Conservation (phyloP, 2,113 vertebrate genomes). For the Oryzias melastigma region DNA sequence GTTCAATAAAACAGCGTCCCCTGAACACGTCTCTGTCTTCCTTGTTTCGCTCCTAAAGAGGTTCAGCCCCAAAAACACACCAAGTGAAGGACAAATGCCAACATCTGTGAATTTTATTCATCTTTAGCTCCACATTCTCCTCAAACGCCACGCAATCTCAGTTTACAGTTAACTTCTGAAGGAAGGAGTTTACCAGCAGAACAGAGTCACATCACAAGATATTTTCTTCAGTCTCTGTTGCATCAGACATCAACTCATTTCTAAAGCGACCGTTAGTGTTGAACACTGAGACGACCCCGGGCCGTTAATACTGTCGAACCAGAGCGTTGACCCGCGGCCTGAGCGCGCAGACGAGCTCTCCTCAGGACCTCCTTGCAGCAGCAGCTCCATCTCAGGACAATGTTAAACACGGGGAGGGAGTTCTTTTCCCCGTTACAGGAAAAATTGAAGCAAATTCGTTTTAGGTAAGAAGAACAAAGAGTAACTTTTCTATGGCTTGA, state of each 20-base stretch:
- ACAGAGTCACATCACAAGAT: slow-evolving; percentile 60
- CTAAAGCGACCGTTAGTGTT: slow-evolving; percentile 59
- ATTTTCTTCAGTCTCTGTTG: slow-evolving; percentile 58
- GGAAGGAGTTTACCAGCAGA: slow-evolving; percentile 66
- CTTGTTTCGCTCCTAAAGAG: neutral
- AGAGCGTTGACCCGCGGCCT: slow-evolving; percentile 26
- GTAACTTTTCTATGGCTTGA: slow-evolving; percentile 70
- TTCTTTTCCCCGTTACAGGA: no score
- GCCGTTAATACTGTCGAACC: slow-evolving; percentile 57
- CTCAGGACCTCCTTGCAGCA: slow-evolving; percentile 53
- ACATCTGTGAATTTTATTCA: slow-evolving; percentile 82
- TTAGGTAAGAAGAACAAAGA: no score
- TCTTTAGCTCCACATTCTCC: slow-evolving; percentile 71
- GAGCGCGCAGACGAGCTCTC: slow-evolving; percentile 36
- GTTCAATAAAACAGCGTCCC: slow-evolving; percentile 75
- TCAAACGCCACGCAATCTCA: slow-evolving; percentile 65
- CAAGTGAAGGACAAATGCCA: slow-evolving; percentile 54
- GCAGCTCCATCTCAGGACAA: slow-evolving; percentile 53
- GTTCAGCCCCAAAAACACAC: slow-evolving; percentile 11
- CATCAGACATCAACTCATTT: slow-evolving; percentile 70
- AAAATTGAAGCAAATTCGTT: no score
- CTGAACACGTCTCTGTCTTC: slow-evolving; percentile 49
- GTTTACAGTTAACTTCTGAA: slow-evolving; percentile 68
- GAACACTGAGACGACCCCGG: slow-evolving; percentile 55
- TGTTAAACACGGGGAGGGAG: neutral